Percentiles rank a stretch among this genome's conserved stretches.
Evolutionary conservation across 2,113 vertebrate genomes (phyloP).

Genomic region (Ophthalmolycus amberensis): DNA sequence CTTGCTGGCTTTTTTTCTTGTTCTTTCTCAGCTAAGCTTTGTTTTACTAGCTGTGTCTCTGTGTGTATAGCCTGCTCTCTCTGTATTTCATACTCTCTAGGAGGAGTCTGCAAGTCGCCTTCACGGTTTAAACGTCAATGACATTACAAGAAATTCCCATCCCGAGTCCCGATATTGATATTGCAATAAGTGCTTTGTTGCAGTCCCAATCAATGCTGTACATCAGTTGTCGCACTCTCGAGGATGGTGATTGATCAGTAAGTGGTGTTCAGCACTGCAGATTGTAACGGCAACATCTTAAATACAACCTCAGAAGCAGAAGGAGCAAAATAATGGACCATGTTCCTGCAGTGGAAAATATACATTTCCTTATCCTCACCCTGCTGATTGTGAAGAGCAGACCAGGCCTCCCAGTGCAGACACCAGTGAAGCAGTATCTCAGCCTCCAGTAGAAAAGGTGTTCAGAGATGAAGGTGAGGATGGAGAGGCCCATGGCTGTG

Average conservation of each 20-base stretch:
- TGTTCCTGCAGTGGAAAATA: neutral
- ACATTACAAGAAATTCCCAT: constrained; percentile 16
- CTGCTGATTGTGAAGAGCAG: constrained; percentile 97
- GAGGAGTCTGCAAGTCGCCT: neutral
- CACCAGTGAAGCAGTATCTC: constrained; percentile 96
- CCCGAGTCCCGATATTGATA: constrained; percentile 13
- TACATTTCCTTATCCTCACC: constrained; percentile 78
- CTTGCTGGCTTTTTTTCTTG: neutral
- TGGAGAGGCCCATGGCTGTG: constrained; percentile 94
- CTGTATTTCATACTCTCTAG: neutral
- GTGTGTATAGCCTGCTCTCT: neutral
- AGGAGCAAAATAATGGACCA: neutral
- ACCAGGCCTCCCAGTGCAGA: constrained; percentile 92
- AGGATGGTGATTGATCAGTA: constrained; percentile 13
- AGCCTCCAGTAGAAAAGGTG: constrained; percentile 99
- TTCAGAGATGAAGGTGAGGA: constrained; percentile 97
- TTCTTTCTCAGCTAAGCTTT: constrained; percentile 10
- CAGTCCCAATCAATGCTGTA: constrained; percentile 27
- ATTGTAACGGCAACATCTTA: constrained; percentile 13
- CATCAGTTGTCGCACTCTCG: constrained; percentile 19
- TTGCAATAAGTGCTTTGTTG: constrained; percentile 21
- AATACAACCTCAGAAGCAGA: neutral
- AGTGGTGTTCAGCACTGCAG: neutral
- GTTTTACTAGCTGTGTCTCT: neutral
- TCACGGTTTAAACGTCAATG: constrained; percentile 20